Conservation (phyloP, 2,888 invertebrate genomes). For the Hirtodrosophila confusa region DNA sequence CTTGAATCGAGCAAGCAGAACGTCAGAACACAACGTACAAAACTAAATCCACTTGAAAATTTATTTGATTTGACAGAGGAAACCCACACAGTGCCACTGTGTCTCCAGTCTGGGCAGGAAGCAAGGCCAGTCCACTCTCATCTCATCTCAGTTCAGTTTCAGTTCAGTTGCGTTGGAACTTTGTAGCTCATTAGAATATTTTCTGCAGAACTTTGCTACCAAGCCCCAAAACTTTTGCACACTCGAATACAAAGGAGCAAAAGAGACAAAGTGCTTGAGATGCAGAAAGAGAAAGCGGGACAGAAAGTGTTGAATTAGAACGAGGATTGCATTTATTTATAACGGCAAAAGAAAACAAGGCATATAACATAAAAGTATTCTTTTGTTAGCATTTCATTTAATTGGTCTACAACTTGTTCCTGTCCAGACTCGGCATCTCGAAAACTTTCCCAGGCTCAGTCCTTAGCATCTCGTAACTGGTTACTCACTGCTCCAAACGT, state of each 20-base stretch:
- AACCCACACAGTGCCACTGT: conserved; percentile 7
- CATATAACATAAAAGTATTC: conserved; percentile 47
- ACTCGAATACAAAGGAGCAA: conserved; percentile 15
- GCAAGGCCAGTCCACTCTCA: conserved; percentile 19
- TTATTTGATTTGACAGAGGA: conserved; percentile 54
- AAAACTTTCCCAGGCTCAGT: conserved; percentile 42
- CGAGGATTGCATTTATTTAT: conserved; percentile 60
- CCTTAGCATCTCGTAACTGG: conserved; percentile 32
- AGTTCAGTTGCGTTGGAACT: conserved; percentile 42
- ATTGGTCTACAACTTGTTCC: conserved; percentile 76
- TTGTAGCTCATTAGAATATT: conserved; percentile 79
- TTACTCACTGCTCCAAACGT: conserved; percentile 31
- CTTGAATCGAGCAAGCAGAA: conserved; percentile 19
- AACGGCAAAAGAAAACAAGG: conserved; percentile 27
- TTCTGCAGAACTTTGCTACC: conserved; percentile 61
- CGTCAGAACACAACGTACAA: conserved; percentile 1
- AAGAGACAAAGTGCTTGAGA: conserved; percentile 3
- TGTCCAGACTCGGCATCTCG: conserved; percentile 50
- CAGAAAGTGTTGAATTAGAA: conserved; percentile 17
- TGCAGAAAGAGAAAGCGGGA: conserved; percentile 21
- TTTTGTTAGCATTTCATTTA: conserved; percentile 65
- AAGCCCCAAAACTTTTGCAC: conserved; percentile 44
- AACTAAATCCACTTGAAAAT: conserved; percentile 36
- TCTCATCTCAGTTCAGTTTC: conserved; percentile 9
- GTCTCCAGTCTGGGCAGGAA: conserved; percentile 55